Conservation (phyloP, 1,140 invertebrate species). For the Drosophila triauraria region DNA sequence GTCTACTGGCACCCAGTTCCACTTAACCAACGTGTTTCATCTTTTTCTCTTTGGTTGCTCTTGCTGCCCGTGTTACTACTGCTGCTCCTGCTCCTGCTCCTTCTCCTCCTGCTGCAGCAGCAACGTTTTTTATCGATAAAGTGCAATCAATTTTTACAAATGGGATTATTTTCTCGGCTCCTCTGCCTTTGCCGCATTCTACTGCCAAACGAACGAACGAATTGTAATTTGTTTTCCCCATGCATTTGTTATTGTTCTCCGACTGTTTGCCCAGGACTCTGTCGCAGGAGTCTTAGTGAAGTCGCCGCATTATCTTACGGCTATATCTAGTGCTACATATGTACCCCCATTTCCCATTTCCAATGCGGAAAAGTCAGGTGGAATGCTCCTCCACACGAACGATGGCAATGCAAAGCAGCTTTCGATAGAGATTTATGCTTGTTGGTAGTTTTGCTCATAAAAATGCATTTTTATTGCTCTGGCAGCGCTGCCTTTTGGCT, state of each 20-base stretch:
- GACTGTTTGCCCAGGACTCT: constrained; percentile 32
- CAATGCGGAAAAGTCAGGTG: constrained; percentile 20
- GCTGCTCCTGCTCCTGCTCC: constrained; percentile 8
- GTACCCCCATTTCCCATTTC: constrained; percentile 9
- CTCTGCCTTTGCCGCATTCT: not conserved
- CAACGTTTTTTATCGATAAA: constrained; percentile 79
- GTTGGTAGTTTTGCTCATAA: constrained; percentile 84
- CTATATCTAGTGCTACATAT: constrained; percentile 59
- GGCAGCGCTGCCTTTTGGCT: constrained; percentile 62
- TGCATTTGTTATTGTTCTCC: constrained; percentile 82
- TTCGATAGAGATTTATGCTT: constrained; percentile 84
- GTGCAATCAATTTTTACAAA: constrained; percentile 84
- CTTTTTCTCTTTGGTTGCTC: constrained; percentile 40
- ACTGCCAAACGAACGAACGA: constrained; percentile 52
- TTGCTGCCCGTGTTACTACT: constrained; percentile 2
- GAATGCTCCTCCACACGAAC: constrained; percentile 30
- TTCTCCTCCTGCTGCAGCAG: constrained; percentile 9
- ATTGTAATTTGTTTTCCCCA: constrained; percentile 82
- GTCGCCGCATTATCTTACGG: constrained; percentile 76
- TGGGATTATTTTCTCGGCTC: constrained; percentile 75
- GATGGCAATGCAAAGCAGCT: constrained; percentile 79
- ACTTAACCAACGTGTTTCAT: constrained; percentile 65
- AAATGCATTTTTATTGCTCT: constrained; percentile 83
- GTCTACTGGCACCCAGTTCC: constrained; percentile 45
- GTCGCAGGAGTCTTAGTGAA: constrained; percentile 72